Conservation (phyloP, 1,140 invertebrate genomes). For the Pristionchus pacificus region DNA sequence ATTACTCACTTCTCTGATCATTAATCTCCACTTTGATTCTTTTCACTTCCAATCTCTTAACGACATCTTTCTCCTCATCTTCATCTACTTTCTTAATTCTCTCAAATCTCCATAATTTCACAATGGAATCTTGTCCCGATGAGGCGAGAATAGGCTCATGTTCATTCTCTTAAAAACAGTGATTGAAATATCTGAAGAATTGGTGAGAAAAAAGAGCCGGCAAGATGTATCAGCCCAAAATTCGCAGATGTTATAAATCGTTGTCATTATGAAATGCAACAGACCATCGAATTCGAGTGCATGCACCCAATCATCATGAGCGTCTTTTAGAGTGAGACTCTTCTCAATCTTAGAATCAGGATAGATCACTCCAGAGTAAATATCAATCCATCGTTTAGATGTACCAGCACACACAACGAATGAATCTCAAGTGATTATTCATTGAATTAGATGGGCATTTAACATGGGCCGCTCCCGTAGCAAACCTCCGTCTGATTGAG, state of each 20-base stretch:
- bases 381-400: conserved; percentile 16
- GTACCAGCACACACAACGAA: conserved; percentile 20
- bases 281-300: conserved; percentile 25
- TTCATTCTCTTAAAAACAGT: conserved; percentile 5
- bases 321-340: background rate
- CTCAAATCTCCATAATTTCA: conserved; percentile 26
- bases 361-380: conserved; percentile 1
- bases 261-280: background rate
- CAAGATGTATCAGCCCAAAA: too few species aligned
- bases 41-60: background rate
- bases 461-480: too few species aligned
- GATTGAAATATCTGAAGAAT: too few species aligned
- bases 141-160: conserved; percentile 21
- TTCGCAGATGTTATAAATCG: too few species aligned
- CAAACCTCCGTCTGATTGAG: too few species aligned
- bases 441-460: too few species aligned
- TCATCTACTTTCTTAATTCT: conserved; percentile 4
- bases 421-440: too few species aligned
- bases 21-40: too few species aligned
- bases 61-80: conserved; percentile 1
- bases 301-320: conserved; percentile 35
- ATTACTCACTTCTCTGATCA: too few species aligned
- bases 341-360: background rate
- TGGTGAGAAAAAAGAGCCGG: background rate
- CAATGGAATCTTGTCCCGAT: conserved; percentile 24